Evolutionary conservation across 2,888 invertebrate genomes (phyloP).

Genomic region (Geophilus truncorum): DNA sequence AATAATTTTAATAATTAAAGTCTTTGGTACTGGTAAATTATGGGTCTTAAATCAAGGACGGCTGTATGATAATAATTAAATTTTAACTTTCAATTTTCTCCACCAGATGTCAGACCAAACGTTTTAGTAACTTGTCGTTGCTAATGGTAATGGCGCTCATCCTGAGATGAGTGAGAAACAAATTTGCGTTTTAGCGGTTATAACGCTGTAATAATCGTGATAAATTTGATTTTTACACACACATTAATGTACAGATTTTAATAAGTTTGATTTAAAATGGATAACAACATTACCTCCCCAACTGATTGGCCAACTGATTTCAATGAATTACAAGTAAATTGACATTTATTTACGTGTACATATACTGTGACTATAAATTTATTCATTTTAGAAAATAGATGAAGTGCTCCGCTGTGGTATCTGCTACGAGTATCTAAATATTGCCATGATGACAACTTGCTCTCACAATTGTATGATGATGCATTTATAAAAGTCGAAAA

Average conservation of each 20-base stretch:
- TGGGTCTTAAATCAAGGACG: not conserved
- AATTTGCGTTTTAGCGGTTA: too few relatives aligned
- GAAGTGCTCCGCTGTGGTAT: constrained; percentile 52
- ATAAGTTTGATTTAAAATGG: not conserved
- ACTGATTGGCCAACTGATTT: constrained; percentile 31
- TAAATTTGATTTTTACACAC: too few relatives aligned
- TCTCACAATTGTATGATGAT: constrained; percentile 54
- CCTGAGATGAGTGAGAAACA: too few relatives aligned
- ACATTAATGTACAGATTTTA: too few relatives aligned
- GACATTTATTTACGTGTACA: not conserved
- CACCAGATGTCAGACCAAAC: not conserved
- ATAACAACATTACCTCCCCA: not conserved
- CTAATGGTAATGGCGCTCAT: not conserved
- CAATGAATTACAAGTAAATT: constrained; percentile 30
- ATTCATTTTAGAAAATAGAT: constrained; percentile 50
- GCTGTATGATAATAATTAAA: not conserved
- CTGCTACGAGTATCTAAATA: constrained; percentile 54
- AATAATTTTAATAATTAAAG: too few relatives aligned
- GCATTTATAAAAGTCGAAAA: not conserved
- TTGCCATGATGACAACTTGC: constrained; percentile 53
- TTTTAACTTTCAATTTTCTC: not conserved
- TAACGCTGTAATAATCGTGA: too few relatives aligned
- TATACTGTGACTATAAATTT: not conserved
- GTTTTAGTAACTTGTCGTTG: not conserved
- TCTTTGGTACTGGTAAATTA: not conserved